These are phyloP conservation scores for Amphimedon queenslandica DNA, from an alignment of 37 sponge, comb jelly and placozoan species.

Conservation along the genomic window DNA sequence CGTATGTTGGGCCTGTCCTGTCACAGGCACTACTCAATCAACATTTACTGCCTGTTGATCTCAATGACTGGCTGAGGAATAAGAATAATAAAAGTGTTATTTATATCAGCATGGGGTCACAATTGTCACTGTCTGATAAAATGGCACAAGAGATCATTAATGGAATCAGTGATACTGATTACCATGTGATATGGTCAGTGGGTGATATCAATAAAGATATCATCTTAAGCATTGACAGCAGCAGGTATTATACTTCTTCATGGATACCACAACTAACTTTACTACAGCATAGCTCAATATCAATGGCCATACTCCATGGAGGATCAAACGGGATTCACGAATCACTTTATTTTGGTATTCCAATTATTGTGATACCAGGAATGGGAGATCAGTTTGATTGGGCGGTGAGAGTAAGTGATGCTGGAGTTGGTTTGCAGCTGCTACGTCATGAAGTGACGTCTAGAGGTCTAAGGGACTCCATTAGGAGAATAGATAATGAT, in stretches of 20 bases:
- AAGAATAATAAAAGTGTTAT: constrained; percentile 26
- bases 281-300: constrained; percentile 28
- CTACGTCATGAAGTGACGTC: background rate
- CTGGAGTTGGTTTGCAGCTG: constrained; percentile 2
- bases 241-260: constrained; percentile 19
- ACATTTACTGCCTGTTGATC: background rate
- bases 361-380: constrained; percentile 30
- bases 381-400: constrained; percentile 34
- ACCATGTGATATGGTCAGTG: constrained; percentile 46
- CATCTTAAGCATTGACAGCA: constrained; percentile 7
- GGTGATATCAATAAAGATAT: constrained; percentile 28
- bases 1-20: constrained; percentile 40
- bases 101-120: constrained; percentile 70
- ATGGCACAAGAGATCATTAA: constrained; percentile 17
- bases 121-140: background rate
- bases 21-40: background rate
- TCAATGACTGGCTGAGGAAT: constrained; percentile 42
- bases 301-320: constrained; percentile 54
- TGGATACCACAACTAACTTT: constrained; percentile 63
- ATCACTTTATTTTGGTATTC: constrained; percentile 47
- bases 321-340: constrained; percentile 56
- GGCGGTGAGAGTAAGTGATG: constrained; percentile 20
- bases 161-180: constrained; percentile 22
- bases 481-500: background rate
- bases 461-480: background rate